Evolutionary conservation across 2,888 invertebrate genomes (phyloP), one percentile per base, ranked within the genome.

Genomic region (Pristionchus maxplancki): DNA sequence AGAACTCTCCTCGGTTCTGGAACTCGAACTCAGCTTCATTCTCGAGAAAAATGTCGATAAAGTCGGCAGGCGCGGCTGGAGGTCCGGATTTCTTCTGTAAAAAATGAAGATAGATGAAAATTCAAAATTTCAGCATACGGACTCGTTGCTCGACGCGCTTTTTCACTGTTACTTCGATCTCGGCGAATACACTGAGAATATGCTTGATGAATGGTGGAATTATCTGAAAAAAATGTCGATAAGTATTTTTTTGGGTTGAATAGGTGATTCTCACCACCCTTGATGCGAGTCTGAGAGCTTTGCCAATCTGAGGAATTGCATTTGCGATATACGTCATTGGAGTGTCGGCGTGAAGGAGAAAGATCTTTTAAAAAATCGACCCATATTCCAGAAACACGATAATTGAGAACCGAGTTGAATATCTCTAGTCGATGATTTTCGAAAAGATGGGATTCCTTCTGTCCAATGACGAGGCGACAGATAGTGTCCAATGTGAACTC

Each of bases 1-100:
- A 11, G 48, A 86, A 86, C 15, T 86, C 86, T 17, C 48, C 86
- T 0, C 48, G 15, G 48, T 71, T 86, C 48, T 88, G 82, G 20
- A 90, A 71, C n/a, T 90, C 90, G n/a, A 85, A 90, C 15, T 92
- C 92, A n/a, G 89, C 89, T 37, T 74, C 85, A 1, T 91, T 92
- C 48, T 93, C 91, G 81, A 93, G 89, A 78, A 93, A 93, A 20
- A 93, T 64, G 78, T 93, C 92, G 58, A 93, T 91, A 74, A 93
- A 93, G 87, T 93, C 93, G 17, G 44, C 44, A 13, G 85, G 85
- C 15, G 64, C 13, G 0, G 62, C 0, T 0, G 64, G 85, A 24
- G 44, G 40, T 11, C 64, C 85, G 40, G 17, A 28, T 50, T 31
- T 50, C 31, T 37, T 83, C 50, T 83, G 50, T 67, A 40, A 8